A percentile compares a stretch with the other conserved stretches of the same genome.
Conservation (phyloP, 2,797 vertebrate genomes). For the Syndactyla subalaris region DNA sequence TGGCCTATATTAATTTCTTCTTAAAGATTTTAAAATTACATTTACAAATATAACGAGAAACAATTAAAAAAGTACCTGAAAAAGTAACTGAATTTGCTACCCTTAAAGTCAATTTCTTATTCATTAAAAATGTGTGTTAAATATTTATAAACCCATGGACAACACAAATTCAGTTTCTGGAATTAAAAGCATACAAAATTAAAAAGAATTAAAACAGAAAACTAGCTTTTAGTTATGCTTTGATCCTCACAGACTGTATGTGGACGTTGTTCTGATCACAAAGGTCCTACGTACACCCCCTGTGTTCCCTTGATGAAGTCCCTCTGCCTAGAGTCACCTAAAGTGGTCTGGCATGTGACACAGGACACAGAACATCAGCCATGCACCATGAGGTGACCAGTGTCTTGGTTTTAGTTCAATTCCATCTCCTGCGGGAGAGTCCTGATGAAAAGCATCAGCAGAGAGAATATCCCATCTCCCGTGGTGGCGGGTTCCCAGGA, state of each 20-base stretch:
- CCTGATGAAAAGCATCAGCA: neutral
- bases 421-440: neutral
- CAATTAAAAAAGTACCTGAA: conserved; percentile 19
- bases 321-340: neutral
- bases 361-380: neutral
- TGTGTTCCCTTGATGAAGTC: neutral
- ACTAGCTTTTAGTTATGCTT: neutral
- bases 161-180: conserved; percentile 28
- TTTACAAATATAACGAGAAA: conserved; percentile 63
- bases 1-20: conserved; percentile 32
- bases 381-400: neutral
- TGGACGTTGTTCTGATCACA: neutral
- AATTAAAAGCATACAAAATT: conserved; percentile 30
- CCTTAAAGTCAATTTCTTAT: conserved; percentile 35
- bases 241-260: neutral
- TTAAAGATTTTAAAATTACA: conserved; percentile 34
- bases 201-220: neutral
- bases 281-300: neutral
- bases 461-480: neutral
- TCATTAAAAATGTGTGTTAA: conserved; percentile 51
- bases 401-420: neutral
- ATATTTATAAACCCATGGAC: conserved; percentile 48
- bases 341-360: neutral
- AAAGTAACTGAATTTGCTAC: conserved; percentile 27
- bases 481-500: neutral